Evolutionary conservation across 2,888 invertebrate species (phyloP).

Genomic region (Caenorhabditis macrosperma): DNA sequence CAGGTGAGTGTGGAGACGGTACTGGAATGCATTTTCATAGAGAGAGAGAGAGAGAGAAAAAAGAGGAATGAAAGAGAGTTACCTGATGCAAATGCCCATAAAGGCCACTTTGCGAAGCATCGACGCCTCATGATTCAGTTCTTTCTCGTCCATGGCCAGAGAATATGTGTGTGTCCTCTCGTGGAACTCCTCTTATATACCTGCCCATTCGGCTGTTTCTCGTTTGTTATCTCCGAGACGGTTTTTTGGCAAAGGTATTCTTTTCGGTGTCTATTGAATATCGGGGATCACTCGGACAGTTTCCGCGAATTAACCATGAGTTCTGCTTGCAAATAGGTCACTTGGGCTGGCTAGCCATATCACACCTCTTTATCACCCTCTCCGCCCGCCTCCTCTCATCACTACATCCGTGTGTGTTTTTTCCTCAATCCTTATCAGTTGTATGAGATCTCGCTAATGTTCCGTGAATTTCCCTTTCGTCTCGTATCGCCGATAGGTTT

Average conservation of each 20-base stretch:
- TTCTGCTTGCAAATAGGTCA: slow-evolving; percentile 18
- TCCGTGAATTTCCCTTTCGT: slow-evolving; percentile 21
- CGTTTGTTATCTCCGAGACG: slow-evolving; percentile 22
- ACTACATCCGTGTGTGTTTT: not conserved
- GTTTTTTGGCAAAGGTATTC: not conserved
- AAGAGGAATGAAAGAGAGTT: not conserved
- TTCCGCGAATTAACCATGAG: not conserved
- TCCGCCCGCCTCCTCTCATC: not conserved
- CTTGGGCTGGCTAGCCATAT: too few relatives aligned
- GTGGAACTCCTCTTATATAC: not conserved
- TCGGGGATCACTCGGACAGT: not conserved
- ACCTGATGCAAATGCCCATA: slow-evolving; percentile 72
- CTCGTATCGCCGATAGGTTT: slow-evolving; percentile 6
- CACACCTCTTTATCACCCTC: not conserved
- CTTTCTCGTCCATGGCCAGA: slow-evolving; percentile 60
- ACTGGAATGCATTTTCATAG: slow-evolving; percentile 43
- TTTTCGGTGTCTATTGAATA: not conserved
- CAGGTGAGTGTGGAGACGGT: slow-evolving; percentile 78
- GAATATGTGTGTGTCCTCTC: not conserved
- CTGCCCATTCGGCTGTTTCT: not conserved
- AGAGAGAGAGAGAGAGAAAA: not conserved
- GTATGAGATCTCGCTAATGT: not conserved
- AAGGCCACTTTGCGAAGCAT: slow-evolving; percentile 70
- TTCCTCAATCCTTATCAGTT: slow-evolving; percentile 21
- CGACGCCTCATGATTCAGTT: slow-evolving; percentile 66